Percentiles rank a stretch among this genome's conserved stretches.
These are phyloP conservation scores for Ammodytes dubius DNA, from an alignment of 2,113 vertebrate species.

Conservation along the genomic window DNA sequence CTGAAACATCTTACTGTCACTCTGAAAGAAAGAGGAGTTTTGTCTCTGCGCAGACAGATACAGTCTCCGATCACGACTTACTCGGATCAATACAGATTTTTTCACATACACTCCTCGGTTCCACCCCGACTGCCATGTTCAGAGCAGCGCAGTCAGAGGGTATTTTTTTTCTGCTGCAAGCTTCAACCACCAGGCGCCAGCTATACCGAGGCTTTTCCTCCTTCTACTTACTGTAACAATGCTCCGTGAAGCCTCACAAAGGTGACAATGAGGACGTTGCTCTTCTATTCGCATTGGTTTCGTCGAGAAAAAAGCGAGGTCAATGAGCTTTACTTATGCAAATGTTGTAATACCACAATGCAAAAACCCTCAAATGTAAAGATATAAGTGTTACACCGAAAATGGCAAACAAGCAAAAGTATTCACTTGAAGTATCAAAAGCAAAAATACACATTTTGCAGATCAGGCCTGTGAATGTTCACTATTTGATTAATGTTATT, in stretches of 20 bases:
- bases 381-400: not conserved
- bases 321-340: no score
- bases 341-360: not conserved
- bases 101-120: not conserved
- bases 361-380: no score
- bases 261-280: not conserved
- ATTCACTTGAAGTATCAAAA: no score
- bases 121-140: no score
- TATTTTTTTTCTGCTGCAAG: not conserved
- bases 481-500: no score
- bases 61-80: not conserved
- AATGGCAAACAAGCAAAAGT: not conserved
- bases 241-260: not conserved
- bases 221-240: not conserved
- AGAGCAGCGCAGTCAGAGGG: not conserved
- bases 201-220: not conserved
- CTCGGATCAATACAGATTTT: not conserved
- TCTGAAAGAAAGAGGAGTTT: not conserved
- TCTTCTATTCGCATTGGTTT: not conserved
- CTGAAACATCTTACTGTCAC: not conserved
- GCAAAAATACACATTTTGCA: no score
- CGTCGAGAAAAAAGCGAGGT: no score
- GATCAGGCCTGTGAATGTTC: no score
- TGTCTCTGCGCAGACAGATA: not conserved
- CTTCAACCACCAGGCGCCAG: conserved; percentile 40